Evolutionary conservation across 2,888 invertebrate species (phyloP).

Genomic region (Pycnomerus fuliginosus): DNA sequence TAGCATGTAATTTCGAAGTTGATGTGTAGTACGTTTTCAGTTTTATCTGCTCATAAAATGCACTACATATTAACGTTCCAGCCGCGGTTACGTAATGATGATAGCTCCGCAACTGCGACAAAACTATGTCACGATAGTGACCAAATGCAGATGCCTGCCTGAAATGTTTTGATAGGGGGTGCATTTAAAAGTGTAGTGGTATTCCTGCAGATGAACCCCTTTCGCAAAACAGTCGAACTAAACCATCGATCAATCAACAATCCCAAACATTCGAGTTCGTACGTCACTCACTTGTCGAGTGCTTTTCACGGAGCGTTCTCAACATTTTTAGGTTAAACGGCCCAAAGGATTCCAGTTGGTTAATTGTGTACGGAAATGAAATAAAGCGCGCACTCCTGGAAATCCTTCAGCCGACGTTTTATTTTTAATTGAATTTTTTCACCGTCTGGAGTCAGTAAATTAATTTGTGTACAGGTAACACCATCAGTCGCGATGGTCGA

Average conservation of each 20-base stretch:
- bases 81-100: too few species aligned
- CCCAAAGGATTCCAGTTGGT: background rate
- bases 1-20: too few species aligned
- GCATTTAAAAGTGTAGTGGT: background rate
- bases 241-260: slow-evolving; percentile 48
- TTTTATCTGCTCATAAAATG: too few species aligned
- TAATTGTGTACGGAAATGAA: background rate
- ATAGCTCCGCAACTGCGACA: too few species aligned
- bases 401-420: too few species aligned
- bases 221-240: slow-evolving; percentile 23
- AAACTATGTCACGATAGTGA: too few species aligned
- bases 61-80: too few species aligned
- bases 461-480: slow-evolving; percentile 1
- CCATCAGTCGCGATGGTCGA: background rate
- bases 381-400: too few species aligned
- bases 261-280: slow-evolving; percentile 42
- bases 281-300: slow-evolving; percentile 44
- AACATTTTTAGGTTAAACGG: slow-evolving; percentile 40
- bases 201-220: slow-evolving; percentile 17
- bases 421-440: too few species aligned
- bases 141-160: too few species aligned
- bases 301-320: slow-evolving; percentile 40
- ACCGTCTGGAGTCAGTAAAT: too few species aligned
- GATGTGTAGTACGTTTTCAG: too few species aligned
- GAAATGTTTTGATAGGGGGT: background rate